Conservation (phyloP, 1,140 invertebrate species). For the Bacillus rossius region DNA sequence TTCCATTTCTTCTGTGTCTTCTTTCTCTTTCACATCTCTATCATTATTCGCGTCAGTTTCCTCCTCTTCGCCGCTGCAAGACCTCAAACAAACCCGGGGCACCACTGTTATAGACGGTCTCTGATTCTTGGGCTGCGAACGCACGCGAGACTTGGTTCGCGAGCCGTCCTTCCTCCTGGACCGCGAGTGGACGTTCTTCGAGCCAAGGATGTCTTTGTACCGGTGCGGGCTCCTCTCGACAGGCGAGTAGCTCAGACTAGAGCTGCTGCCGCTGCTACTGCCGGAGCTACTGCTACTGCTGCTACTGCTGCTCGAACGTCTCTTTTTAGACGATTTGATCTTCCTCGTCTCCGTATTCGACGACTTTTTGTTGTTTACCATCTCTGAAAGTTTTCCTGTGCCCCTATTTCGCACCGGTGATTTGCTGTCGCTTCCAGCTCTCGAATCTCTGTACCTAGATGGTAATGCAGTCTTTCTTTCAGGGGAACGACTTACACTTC, state of each 20-base stretch:
- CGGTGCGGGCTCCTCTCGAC: conserved; percentile 12
- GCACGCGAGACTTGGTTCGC: conserved; percentile 7
- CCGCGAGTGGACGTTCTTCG: not conserved
- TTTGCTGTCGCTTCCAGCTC: conserved; percentile 4
- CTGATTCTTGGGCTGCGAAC: conserved; percentile 6
- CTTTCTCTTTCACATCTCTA: conserved; percentile 15
- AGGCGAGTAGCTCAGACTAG: conserved; percentile 15
- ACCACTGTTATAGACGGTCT: conserved; percentile 7
- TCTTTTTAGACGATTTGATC: not conserved
- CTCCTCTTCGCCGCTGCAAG: conserved; percentile 15
- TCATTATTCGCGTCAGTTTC: conserved; percentile 9
- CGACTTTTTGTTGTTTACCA: no score
- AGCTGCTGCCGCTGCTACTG: conserved; percentile 12
- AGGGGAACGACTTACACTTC: no score
- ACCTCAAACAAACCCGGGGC: conserved; percentile 12
- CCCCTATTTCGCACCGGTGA: not conserved
- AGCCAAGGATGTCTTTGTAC: conserved; percentile 9
- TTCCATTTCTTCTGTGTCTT: conserved; percentile 25
- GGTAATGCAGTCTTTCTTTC: no score
- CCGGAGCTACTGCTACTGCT: conserved; percentile 7
- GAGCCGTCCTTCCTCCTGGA: not conserved
- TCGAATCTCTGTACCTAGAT: not conserved
- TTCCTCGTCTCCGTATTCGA: no score
- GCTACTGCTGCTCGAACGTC: conserved; percentile 5
- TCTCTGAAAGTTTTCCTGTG: no score